Evolutionary conservation across 2,797 vertebrate species (phyloP), one percentile per base, ranked within the genome.

Genomic region (Phaenicophaeus curvirostris): DNA sequence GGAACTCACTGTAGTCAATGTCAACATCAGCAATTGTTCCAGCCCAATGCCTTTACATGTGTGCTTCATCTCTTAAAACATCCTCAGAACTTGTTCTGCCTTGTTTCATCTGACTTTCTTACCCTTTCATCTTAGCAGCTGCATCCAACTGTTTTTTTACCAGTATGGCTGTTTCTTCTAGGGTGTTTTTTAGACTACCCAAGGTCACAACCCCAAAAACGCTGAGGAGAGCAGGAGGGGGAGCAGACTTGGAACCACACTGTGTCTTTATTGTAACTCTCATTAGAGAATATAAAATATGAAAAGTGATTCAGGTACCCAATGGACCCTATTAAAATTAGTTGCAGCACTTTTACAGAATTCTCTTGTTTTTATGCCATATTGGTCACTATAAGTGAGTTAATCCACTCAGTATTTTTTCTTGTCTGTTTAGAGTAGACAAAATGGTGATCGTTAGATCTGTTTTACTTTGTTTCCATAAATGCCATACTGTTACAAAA

Each of bases 211-310:
- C 24, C n/a, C 6, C 17, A 13, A 62, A 80, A 72, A 46, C 11
- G 15, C 1, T 0, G 18, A 63, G 44, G 7, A 58, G 46, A 8
- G 11, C 50, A 7, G 8, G 7, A 80, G n/a, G 11, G 5, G 15
- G 16, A 4, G 7, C 12, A 44, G 33, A 23, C 81, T 66, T 61
- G 50, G 6, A 73, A 27, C 21, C 17, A 4, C 8, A 9, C 4
- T 13, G 3, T 63, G 15, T 46, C 4, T 76, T 82, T 71, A 19
- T 66, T 81, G 3, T 28, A 72, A 28, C 3, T 71, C 6, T 54
- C 9, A 5, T 27, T 57, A 23, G 6, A 48, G 33, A 68, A 27
- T 39, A 35, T 1, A 31, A 73, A 73, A 57, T 78, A 44, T 44
- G 6, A 15, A 37, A 69, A 33, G 13, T 39, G 15, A 15, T 31